A percentile compares a stretch with the other conserved stretches of the same genome.
Evolutionary conservation across 2,797 vertebrate species (phyloP).

Genomic region (Protosalanx chinensis): DNA sequence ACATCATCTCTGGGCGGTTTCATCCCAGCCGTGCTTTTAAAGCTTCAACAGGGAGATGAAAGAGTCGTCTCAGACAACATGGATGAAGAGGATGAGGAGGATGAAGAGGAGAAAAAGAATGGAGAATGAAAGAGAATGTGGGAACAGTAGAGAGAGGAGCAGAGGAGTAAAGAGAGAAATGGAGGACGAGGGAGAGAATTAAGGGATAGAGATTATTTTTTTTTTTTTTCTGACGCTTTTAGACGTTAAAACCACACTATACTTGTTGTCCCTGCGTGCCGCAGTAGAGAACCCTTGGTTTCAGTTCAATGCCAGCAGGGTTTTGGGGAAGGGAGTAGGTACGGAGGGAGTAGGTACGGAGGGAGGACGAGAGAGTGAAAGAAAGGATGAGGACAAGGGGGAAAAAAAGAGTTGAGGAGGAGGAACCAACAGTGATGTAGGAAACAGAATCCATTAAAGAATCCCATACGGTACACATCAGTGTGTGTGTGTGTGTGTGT

Average conservation of each 20-base stretch:
- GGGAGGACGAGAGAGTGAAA: background rate
- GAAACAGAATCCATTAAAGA: background rate
- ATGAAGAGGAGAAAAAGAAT: too few relatives aligned
- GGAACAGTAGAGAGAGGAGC: too few relatives aligned
- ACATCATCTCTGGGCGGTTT: conserved; percentile 64
- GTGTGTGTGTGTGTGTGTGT: conserved; percentile 26
- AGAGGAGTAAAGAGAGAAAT: too few relatives aligned
- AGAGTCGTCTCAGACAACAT: too few relatives aligned
- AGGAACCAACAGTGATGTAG: background rate
- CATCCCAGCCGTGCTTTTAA: conserved; percentile 47
- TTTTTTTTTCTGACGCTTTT: too few relatives aligned
- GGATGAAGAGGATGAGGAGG: too few relatives aligned
- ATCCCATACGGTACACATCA: conserved; percentile 7
- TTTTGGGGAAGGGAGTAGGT: conserved; percentile 14
- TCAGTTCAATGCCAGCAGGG: too few relatives aligned
- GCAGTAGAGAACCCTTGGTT: background rate
- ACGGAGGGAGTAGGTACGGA: conserved; percentile 4
- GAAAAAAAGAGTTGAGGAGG: background rate
- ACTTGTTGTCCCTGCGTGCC: too few relatives aligned
- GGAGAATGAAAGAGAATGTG: too few relatives aligned
- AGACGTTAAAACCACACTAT: too few relatives aligned
- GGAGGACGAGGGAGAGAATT: too few relatives aligned
- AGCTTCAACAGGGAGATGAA: conserved; percentile 26
- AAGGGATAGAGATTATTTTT: too few relatives aligned
- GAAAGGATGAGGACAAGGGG: background rate